Evolutionary conservation across 2,113 vertebrate genomes (phyloP).

Genomic region (Aspiorhynchus laticeps): DNA sequence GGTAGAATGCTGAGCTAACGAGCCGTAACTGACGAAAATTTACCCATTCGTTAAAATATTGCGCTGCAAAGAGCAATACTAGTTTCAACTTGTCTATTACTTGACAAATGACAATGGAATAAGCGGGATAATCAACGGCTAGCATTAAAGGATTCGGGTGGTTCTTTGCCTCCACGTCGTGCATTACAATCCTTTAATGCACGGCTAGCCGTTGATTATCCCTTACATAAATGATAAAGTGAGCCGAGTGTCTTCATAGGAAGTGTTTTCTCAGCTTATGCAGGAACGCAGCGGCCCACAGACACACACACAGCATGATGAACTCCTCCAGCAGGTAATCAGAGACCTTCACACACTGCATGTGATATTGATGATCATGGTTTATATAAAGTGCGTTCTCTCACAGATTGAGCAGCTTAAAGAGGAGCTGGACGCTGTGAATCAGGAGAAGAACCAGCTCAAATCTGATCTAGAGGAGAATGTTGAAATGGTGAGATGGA

Average conservation of each 20-base stretch:
- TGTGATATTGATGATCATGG: not conserved
- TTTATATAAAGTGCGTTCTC: not conserved
- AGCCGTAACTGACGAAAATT: no score
- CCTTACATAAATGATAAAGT: not conserved
- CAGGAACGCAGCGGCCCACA: slow-evolving; percentile 7
- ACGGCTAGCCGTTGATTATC: no score
- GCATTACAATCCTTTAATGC: no score
- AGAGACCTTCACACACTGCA: not conserved
- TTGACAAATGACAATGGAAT: no score
- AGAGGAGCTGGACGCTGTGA: slow-evolving; percentile 52
- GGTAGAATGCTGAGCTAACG: no score
- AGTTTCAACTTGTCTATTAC: no score
- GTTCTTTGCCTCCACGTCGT: no score
- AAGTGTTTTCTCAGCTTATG: slow-evolving; percentile 23
- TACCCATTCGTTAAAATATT: no score
- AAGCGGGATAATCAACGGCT: no score
- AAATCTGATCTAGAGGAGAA: slow-evolving; percentile 65
- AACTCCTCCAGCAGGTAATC: slow-evolving; percentile 37
- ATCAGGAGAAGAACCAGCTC: slow-evolving; percentile 64
- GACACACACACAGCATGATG: not conserved
- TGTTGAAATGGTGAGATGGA: slow-evolving; percentile 59
- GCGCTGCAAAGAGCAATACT: no score
- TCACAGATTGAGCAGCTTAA: slow-evolving; percentile 56
- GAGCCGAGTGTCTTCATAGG: not conserved
- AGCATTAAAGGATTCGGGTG: no score